Base-by-base conservation (phyloP, 2,888 invertebrate genomes). In the Parthenolecanium corni region DNA sequence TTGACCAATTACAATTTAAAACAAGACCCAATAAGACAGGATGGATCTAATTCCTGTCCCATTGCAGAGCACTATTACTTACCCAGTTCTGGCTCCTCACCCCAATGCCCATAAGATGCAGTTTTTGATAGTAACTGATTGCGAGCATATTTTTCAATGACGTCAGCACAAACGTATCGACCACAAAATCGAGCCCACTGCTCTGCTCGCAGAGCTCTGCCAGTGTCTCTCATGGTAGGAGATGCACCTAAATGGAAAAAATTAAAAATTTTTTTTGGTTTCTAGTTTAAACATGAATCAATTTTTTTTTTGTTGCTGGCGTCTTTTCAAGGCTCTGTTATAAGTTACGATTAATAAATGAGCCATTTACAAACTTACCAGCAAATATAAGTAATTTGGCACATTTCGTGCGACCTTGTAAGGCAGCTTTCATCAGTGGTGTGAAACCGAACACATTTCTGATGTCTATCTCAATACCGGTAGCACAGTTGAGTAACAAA, bases 141-240 rank as follows among this genome's bases (percentile, higher is more conserved):
- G 64, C 80, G 75, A 4, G 80, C 78, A 70, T 81, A 80, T 70
- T 82, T 82, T 68, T 83, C 82, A 67, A 86, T 85, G 66, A 83
- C 80, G 70, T 85, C 84, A 2, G 84, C 82, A 70, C 83, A 83
- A 40, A 81, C 78, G 70, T 82, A 79, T 49, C 85, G 77, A 12
- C 85, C 84, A 70, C 85, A 85, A 71, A 81, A 84, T 67, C 82
- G 74, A 1, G 86, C 85, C 86, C 86, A 86, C 72, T 86, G 84
- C 69, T 83, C 82, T 0, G 86, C 84, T 64, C 83, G 77, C 49
- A 85, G 74, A 14, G 83, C 82, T 52, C 85, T 76, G 1, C 84
- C 83, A 67, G 79, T 77, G 72, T 86, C 86, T 52, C 82, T 75
- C 66, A 83, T 74, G 12, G 81, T 79, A 3, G 84, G 82, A 70